Base-by-base conservation (phyloP, 1,140 invertebrate species). In the Adelges cooleyi region DNA sequence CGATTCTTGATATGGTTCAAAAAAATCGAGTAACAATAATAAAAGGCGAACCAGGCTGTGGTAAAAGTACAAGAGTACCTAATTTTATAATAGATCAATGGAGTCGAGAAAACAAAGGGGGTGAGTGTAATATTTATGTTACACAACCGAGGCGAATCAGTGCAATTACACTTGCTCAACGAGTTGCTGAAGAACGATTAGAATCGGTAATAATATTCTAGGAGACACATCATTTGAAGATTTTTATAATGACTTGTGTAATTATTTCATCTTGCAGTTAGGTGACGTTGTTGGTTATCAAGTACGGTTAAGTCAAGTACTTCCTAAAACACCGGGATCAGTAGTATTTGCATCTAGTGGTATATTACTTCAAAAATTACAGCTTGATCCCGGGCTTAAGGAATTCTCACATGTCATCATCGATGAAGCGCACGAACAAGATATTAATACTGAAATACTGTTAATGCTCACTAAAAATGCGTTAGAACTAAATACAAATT, bases 101-200 rank as follows among this genome's bases (percentile, higher is more conserved):
- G 71, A 84, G 92, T 44, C 69, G 74, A 25, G 74, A 78, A 10
- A 79, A 78, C 0, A 78, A 79, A 66, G 93, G 86, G 4, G 88
- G 87, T 0, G 71, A 81, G 42, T 89, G 89, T 69, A 85, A 83
- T 69, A 86, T 96, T 69, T 73, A 93, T 50, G 89, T 94, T 62
- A 95, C 92, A 2, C 92, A 96, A 76, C 95, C 95, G 1, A 79
- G 94, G 67, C 79, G 93, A 66, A 93, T 97, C 66, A 90, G 89
- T 59, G 92, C 94, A 1, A 89, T 94, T 40, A 86, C 91, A 2
- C 81, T 95, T 23, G 89, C 92, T 11, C 82, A 86, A 71, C 80
- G 92, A 74, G 87, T 95, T n/a, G 87, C 90, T 3, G 77, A 80
- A 42, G 92, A 95, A 76, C 79, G 90, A 70, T 79, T 77, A 42